Base-by-base conservation (phyloP, 2,888 invertebrate species). In the Leucophora obtusa region DNA sequence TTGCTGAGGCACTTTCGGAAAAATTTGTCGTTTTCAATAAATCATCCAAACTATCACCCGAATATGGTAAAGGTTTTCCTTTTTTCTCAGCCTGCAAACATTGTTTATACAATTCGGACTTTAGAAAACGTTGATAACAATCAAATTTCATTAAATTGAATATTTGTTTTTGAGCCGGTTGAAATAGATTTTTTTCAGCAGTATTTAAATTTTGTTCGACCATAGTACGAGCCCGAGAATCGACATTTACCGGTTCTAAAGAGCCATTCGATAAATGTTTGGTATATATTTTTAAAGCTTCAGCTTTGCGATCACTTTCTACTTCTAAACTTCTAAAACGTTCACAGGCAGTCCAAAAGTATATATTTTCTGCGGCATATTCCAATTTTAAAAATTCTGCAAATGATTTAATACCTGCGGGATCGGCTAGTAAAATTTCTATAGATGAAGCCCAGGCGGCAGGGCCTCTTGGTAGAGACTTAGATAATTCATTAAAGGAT, bases 121-220 rank as follows among this genome's bases (percentile, higher is more conserved):
- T 92, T 87, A 95, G 91, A 89, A 95, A 95, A 71, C 98, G 93
- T 69, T 97, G 96, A 92, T 98, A 99, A 91, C 98, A 97, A 92
- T 99, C 99, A 90, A 98, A 98, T 91, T 98, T 98, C 96, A 99
- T 97, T 89, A 99, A 92, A 92, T 98, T 98, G 92, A 98, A 98
- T 85, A 99, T 98, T 92, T 99, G 96, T 88, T 96, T 96, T 89
- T 97, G 96, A 1, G 96, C 96, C 90, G 93, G 93, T 73, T 93
- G 92, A 91, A 97, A 98, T 51, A 97, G 92, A 86, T 94, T 93
- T 0, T 93, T 89, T 8, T 92, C 92, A 33, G 92, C 92, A 82
- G 92, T 91, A 83, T 91, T 90, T 38, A 95, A 90, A 68, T 93
- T 90, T 65, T 94, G 92, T 78, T 93, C 93, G 0, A 95, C 93